A percentile compares a stretch with the other conserved stretches of the same genome.
Evolutionary conservation across 2,113 vertebrate genomes (phyloP).

Genomic region (Mandrillus leucophaeus): DNA sequence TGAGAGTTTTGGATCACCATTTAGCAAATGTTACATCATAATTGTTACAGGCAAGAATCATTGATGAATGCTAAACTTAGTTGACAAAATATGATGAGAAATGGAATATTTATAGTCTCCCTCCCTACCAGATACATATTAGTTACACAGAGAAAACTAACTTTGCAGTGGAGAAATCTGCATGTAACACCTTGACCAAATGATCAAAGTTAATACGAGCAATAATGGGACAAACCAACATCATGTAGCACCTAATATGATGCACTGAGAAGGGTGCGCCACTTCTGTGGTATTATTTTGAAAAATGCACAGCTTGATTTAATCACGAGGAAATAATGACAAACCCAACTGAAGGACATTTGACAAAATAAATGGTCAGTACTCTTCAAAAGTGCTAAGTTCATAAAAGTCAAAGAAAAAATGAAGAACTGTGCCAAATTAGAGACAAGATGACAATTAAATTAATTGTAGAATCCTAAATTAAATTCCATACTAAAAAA

Average conservation of each 20-base stretch:
- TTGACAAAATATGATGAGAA: not conserved
- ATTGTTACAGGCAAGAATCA: not conserved
- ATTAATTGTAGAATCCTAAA: not conserved
- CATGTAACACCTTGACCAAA: not conserved
- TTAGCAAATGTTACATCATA: not conserved
- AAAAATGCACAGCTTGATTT: not conserved
- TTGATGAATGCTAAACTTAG: not conserved
- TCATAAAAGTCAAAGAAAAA: not conserved
- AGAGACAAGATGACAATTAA: not conserved
- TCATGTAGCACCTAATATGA: not conserved
- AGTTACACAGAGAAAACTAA: not conserved
- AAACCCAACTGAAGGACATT: not conserved
- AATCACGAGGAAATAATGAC: not conserved
- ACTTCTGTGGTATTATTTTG: not conserved
- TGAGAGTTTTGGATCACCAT: not conserved
- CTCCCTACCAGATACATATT: not conserved
- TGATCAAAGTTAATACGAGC: not conserved
- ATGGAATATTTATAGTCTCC: not conserved
- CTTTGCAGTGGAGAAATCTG: not conserved
- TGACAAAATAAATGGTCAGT: not conserved
- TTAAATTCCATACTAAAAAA: not conserved
- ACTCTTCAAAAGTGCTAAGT: not conserved
- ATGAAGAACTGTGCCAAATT: not conserved
- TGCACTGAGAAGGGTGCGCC: not conserved
- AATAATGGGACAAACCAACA: not conserved